Evolutionary conservation across 2,888 invertebrate species (phyloP), one percentile per base, ranked within the genome.

Genomic region (Caprella mutica): DNA sequence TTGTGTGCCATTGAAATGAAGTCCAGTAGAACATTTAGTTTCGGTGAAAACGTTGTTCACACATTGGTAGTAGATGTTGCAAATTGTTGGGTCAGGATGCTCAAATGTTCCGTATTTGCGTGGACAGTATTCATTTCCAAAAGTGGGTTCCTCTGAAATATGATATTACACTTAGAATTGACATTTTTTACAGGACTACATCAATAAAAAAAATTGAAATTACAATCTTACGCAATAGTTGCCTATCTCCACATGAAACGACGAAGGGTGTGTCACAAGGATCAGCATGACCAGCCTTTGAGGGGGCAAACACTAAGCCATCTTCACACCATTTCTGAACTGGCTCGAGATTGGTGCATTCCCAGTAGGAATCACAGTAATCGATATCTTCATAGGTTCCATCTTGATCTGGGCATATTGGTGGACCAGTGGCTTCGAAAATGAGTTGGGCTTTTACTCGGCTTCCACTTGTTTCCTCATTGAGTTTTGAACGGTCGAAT

Each of bases 191-290:
- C n/a, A n/a, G n/a, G n/a, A n/a, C n/a, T n/a, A n/a, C n/a, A n/a
- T n/a, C n/a, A n/a, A n/a, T n/a, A n/a, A 12, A 35, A 12, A 35
- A 35, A 35, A 12, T 35, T 35, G 12, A 14, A 35, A 12, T 35
- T 14, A 12, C 48, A 12, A 5, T 81, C 89, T 85, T 80, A 91
- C 90, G 91, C 65, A 90, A 77, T 74, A 89, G 86, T 51, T 83
- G 80, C 71, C 90, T 82, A 71, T 89, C 87, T 52, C 85, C 88
- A 69, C 91, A 91, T 72, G 90, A 90, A 21, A 88, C 87, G 70
- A 88, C 89, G 81, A 89, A 90, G 70, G 88, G 85, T 71, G 89
- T 88, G 75, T 91, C 91, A 71, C 91, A 91, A 72, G 90, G 89
- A 78, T 89, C 90, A 71, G 85, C 78, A 75, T 87, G 87, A 69